Evolutionary conservation across 2,113 vertebrate species (phyloP), one percentile per base, ranked within the genome.

Genomic region (Halcyon malimbica): DNA sequence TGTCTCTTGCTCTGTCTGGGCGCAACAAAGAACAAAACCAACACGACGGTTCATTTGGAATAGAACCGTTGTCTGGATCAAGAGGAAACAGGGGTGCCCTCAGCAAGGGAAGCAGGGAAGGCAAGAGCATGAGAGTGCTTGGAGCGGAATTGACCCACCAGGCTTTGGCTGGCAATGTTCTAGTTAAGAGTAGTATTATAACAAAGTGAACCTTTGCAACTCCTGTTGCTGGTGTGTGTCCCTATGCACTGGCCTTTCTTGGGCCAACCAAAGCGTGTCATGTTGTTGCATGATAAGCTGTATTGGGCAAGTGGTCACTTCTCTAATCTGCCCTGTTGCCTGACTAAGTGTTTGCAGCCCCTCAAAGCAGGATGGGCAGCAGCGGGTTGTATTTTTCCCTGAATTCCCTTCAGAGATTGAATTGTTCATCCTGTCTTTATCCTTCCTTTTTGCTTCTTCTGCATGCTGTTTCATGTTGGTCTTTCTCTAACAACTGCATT

Each of bases 21-120:
- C 37, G 13, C 64, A 83, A n/a, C 73, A 93, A 93, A 93, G 91
- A 89, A 25, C 59, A 93, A 93, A 94, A 73, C 14, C 50, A 74
- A 74, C 64, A 87, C 2, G 3, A 26, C 57, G 35, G 29, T 73
- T 76, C 17, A 11, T 10, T 95, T 31, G n/a, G 46, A 87, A 8
- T 53, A 81, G 77, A 67, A 35, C 5, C 0, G 1, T 4, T 84
- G 60, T 67, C 59, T 74, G 29, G 65, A 13, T 15, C 57, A 73
- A 25, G 24, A 44, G 73, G 51, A 74, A 78, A 60, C 14, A 57
- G 50, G 29, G 35, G 25, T 95, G 31, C 44, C 29, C 16, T 59
- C 77, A 67, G 17, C 59, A 70, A 81, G 20, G 16, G 24, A 44
- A 60, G 17, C 25, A 44, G 57, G 67, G 44, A 80, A 86, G 26